Base-by-base conservation (phyloP, 2,888 invertebrate genomes). In the Epinotia ramella region DNA sequence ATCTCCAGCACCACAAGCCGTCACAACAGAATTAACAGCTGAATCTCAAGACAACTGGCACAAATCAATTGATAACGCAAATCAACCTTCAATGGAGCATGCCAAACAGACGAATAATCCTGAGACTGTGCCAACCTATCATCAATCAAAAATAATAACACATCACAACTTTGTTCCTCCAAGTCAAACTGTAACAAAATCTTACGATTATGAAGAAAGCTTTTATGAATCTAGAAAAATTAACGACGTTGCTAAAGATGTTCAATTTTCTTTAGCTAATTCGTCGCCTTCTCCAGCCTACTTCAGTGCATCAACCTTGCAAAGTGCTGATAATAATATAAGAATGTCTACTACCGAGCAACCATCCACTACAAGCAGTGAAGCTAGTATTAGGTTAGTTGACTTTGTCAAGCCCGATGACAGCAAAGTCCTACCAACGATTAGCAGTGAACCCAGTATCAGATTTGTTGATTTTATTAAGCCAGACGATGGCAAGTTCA, bases 101-200 rank as follows among this genome's bases (percentile, higher is more conserved):
- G 46, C 40, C 53, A 66, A 77, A 64, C 57, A 46, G 12, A 3
- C 9, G 12, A 49, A 68, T 72, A 70, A 60, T 66, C 56, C 73
- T 44, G 69, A 75, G 13, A 53, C 64, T n/a, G 16, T 63, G 16
- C 33, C 65, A 12, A 63, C 44, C 12, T 59, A 64, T 60, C 73
- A 77, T 63, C 81, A 82, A 33, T 77, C 86, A 56, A 88, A 87
- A 80, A 78, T 89, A 75, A 84, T 89, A n/a, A 90, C 86, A 28
- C 87, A 86, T 63, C 80, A 88, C 68, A 83, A 86, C 78, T 88
- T 89, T 78, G 78, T 85, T 74, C 88, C 88, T 69, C 86, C 84
- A 18, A 90, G 85, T 78, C 88, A 89, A 84, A 84, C 83, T 12
- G 84, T 89, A 59, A 89, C 91, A 3, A 87, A 90, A 78, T 86